These are phyloP conservation scores for Netelia melanura DNA, from an alignment of 2,888 invertebrate species.

Conservation along the genomic window DNA sequence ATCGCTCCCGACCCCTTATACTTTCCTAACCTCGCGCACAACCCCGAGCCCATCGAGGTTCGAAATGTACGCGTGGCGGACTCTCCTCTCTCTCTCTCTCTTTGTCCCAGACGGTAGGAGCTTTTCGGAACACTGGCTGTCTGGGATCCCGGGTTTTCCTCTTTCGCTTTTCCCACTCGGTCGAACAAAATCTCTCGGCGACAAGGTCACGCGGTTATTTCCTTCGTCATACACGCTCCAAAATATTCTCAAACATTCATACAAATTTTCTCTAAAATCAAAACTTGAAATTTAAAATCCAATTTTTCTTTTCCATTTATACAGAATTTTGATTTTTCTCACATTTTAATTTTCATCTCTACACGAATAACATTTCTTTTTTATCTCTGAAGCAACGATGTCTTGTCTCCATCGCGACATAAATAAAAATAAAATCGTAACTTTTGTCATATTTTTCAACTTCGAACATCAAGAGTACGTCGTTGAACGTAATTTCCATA, in stretches of 20 bases:
- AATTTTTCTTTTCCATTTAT: too few species aligned
- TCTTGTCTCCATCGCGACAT: too few species aligned
- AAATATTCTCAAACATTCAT: too few species aligned
- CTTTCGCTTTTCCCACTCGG: constrained; percentile 12
- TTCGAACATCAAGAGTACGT: background rate
- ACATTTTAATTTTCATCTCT: too few species aligned
- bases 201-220: constrained; percentile 45
- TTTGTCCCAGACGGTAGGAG: constrained; percentile 50
- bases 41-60: background rate
- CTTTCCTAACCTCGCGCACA: constrained; percentile 45
- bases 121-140: constrained; percentile 25
- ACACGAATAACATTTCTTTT: too few species aligned
- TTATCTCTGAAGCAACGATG: too few species aligned
- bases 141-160: constrained; percentile 13
- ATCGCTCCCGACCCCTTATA: constrained; percentile 42
- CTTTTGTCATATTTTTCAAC: constrained; percentile 10
- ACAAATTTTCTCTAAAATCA: too few species aligned
- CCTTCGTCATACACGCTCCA: background rate
- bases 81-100: constrained; percentile 16
- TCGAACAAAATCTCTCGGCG: constrained; percentile 23
- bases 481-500: constrained; percentile 46
- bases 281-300: too few species aligned
- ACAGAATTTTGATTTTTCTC: too few species aligned
- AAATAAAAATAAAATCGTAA: too few species aligned
- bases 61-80: constrained; percentile 23